Conservation (phyloP, 2,113 vertebrate species). For the Prolemur simus region DNA sequence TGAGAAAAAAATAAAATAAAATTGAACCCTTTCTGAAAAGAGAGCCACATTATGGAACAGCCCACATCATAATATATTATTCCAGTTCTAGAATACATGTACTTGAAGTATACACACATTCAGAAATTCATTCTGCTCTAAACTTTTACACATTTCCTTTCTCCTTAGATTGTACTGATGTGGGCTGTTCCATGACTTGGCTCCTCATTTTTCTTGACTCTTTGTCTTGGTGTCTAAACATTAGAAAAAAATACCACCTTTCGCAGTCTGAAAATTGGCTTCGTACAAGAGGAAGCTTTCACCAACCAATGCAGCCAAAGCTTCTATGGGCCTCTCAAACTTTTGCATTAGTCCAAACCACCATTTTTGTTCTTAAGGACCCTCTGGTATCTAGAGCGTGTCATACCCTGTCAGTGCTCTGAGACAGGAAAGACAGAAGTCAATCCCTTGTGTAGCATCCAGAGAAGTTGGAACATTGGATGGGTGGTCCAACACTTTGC, state of each 20-base stretch:
- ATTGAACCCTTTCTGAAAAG: neutral
- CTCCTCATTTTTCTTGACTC: neutral
- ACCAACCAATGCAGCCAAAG: neutral
- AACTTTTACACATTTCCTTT: neutral
- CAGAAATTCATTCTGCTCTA: neutral
- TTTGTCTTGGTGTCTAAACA: neutral
- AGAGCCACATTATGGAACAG: neutral
- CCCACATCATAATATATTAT: neutral
- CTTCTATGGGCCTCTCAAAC: neutral
- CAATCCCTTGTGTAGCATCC: neutral
- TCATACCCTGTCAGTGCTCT: neutral
- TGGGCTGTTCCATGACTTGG: neutral
- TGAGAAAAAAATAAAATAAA: conserved; percentile 31
- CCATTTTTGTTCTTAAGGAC: neutral
- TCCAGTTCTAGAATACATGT: neutral
- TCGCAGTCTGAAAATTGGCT: neutral
- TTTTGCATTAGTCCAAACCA: neutral
- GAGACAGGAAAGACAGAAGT: neutral
- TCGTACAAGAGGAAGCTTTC: neutral
- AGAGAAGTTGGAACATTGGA: neutral
- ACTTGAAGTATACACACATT: neutral
- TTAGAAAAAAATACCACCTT: neutral
- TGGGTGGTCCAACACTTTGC: neutral
- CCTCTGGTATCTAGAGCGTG: neutral
- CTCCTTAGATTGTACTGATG: neutral